phyloP scores from a whole-genome alignment of 2,113 vertebrate genomes.

The Dolichallabes microphthalmus region DNA sequence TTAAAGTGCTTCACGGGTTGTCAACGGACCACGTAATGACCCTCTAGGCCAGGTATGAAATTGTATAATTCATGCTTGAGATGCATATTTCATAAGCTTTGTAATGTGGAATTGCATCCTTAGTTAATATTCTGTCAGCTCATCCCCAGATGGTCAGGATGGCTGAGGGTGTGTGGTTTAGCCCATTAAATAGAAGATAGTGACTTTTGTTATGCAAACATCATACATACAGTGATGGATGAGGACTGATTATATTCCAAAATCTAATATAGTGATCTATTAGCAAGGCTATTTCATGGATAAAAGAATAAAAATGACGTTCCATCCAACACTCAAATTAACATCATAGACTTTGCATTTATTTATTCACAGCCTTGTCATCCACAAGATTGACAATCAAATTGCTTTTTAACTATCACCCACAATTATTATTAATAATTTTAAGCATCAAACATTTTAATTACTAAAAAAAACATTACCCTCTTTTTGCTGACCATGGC shows the following conservation, averaged over 20 bases:
- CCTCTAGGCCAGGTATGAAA: constrained; percentile 27
- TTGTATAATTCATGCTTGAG: constrained; percentile 45
- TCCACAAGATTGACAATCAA: background rate
- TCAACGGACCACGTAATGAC: constrained; percentile 43
- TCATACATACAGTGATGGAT: constrained; percentile 7
- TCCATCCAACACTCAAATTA: background rate
- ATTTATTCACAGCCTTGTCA: background rate
- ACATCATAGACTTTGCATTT: background rate
- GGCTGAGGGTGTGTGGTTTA: background rate
- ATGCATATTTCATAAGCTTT: constrained; percentile 53
- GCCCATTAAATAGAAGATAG: constrained; percentile 29
- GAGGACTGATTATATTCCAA: constrained; percentile 11
- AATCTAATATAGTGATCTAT: background rate
- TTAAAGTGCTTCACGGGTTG: constrained; percentile 30
- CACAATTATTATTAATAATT: no score
- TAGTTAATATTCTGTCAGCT: constrained; percentile 45
- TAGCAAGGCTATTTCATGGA: background rate
- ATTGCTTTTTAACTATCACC: background rate
- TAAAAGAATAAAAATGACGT: constrained; percentile 10
- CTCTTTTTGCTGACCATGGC: background rate
- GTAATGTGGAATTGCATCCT: constrained; percentile 48
- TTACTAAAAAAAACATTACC: no score
- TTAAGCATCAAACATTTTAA: no score
- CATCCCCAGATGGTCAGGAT: constrained; percentile 32
- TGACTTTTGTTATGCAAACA: constrained; percentile 21